Evolutionary conservation across 2,797 vertebrate genomes (phyloP).

Genomic region (Rhinichthys osculus): DNA sequence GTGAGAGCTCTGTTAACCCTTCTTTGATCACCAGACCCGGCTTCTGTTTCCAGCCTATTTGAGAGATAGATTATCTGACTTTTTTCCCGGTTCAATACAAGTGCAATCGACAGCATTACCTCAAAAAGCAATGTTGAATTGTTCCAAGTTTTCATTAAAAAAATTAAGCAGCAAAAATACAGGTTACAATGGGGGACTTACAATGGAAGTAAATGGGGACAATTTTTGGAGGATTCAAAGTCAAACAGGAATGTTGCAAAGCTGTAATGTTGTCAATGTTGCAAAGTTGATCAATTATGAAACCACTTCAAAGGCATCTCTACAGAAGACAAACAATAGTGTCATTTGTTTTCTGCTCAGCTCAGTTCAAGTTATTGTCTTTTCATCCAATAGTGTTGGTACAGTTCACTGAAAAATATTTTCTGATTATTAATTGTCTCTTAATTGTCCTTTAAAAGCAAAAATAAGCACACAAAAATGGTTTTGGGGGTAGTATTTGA

Average conservation of each 20-base stretch:
- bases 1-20: neutral
- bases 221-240: neutral
- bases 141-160: neutral
- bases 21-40: neutral
- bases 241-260: neutral
- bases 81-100: neutral
- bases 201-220: neutral
- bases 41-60: neutral
- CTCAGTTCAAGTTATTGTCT: neutral
- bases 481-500: neutral
- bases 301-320: neutral
- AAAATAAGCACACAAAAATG: neutral
- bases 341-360: neutral
- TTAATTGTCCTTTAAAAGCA: neutral
- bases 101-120: neutral
- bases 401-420: no score
- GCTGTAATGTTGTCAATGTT: neutral
- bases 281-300: neutral
- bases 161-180: neutral
- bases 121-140: neutral
- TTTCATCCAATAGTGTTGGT: neutral
- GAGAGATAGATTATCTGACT: neutral
- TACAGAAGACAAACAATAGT: neutral
- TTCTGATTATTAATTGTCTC: neutral
- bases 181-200: neutral